Evolutionary conservation across 2,797 vertebrate genomes (phyloP).

Genomic region (Pangasius mekongensis): DNA sequence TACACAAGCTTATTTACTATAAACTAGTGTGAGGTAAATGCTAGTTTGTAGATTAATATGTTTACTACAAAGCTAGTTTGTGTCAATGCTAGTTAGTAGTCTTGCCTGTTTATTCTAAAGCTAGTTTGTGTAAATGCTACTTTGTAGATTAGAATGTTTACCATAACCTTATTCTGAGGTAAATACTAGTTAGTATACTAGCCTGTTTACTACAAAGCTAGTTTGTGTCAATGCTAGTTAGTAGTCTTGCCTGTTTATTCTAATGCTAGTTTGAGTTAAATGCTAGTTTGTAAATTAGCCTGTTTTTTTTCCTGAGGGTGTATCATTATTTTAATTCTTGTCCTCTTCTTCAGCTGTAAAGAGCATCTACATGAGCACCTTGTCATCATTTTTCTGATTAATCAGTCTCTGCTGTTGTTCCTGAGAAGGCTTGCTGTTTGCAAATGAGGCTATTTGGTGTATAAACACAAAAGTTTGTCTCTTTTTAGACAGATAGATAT

Average conservation of each 20-base stretch:
- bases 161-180: background rate
- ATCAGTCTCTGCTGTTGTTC: slow-evolving; percentile 8
- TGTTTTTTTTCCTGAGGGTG: background rate
- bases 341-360: background rate
- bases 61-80: background rate
- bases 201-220: background rate
- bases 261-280: background rate
- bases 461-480: slow-evolving; percentile 21
- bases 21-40: background rate
- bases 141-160: background rate
- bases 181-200: background rate
- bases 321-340: background rate
- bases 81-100: too few relatives aligned
- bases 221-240: background rate
- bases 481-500: slow-evolving; percentile 25
- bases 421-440: background rate
- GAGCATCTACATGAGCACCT: slow-evolving; percentile 3
- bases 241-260: background rate
- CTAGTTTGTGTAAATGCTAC: background rate
- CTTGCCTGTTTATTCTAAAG: background rate
- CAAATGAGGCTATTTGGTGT: slow-evolving; percentile 4
- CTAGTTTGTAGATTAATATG: background rate
- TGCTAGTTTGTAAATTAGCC: background rate
- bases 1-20: background rate
- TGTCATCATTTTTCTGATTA: background rate